Base-by-base conservation (phyloP, 2,797 vertebrate genomes). In the Aeoliscus strigatus region DNA sequence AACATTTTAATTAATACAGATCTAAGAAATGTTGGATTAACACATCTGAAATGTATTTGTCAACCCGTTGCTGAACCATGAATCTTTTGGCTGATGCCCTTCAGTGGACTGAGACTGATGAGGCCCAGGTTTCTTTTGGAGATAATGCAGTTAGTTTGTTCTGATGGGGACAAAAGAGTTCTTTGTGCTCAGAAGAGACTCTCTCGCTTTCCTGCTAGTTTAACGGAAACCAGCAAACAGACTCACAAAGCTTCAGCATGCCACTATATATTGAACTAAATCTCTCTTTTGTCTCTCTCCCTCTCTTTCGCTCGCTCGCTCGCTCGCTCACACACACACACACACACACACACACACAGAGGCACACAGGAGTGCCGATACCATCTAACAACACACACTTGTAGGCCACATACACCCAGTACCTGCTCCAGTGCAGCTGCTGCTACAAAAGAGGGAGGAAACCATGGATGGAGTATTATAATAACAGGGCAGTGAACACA, bases 381-480 rank as follows among this genome's bases (percentile, higher is more conserved):
- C 47, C 73, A 88, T 88, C 85, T 77, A 79, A 85, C 77, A 83
- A 79, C 77, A 80, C 68, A 75, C 61, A 71, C 72, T 83, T 68
- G 38, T 73, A 78, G 73, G 65, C 51, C 69, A 75, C 82, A 89
- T 86, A 85, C 55, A 66, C 66, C 66, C 77, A 78, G 68, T 80
- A 76, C 87, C 82, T 86, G 82, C 85, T 82, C 64, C 73, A 80
- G 81, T 86, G 89, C 88, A 90, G 88, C 88, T 90, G 87, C 80
- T 77, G 84, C 84, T 85, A 89, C 85, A 90, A 83, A 84, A 79
- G 75, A 47, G 77, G 66, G 65, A 80, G 73, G 74, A 77, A 87
- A 87, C 80, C 63, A 73, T 35, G 72, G 62, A 77, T 82, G 71
- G 55, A 68, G 70, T 50, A 73, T 78, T 81, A 73, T 62, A 81